Conservation (phyloP, 2,797 vertebrate species). For the Sternarchorhynchus goeldii region DNA sequence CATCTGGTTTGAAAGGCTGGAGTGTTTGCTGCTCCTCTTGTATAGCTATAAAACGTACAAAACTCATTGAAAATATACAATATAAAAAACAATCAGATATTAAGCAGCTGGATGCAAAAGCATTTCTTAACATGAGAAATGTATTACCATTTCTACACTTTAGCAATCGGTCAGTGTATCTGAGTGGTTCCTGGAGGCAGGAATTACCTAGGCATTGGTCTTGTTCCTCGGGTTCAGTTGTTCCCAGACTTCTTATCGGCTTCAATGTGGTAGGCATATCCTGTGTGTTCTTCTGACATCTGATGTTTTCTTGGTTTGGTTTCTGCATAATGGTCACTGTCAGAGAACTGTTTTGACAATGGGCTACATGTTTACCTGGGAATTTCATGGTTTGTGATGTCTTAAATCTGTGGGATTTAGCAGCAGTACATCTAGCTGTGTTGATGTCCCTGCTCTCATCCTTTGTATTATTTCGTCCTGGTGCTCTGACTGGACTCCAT, state of each 20-base stretch:
- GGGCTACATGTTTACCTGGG: slow-evolving; percentile 1
- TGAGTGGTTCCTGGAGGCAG: slow-evolving; percentile 7
- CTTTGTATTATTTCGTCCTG: slow-evolving; percentile 1
- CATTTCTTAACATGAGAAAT: background rate
- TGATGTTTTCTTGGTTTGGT: background rate
- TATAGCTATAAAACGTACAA: slow-evolving; percentile 7
- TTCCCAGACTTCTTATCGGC: slow-evolving; percentile 1
- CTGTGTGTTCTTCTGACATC: background rate
- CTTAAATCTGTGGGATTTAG: background rate
- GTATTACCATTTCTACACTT: slow-evolving; percentile 13
- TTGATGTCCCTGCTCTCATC: background rate
- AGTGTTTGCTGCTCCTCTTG: background rate
- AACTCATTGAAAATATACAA: background rate
- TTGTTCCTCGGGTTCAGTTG: background rate
- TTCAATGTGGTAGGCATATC: background rate
- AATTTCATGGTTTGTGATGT: slow-evolving; percentile 2
- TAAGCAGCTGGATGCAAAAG: background rate
- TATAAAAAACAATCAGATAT: background rate
- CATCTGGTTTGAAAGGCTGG: background rate
- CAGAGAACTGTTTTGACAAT: slow-evolving; percentile 29
- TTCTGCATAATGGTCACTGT: slow-evolving; percentile 27
- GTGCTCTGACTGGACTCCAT: background rate
- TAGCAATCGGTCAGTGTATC: background rate
- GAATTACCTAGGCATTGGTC: background rate
- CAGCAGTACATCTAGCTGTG: background rate